Evolutionary conservation across 2,888 invertebrate genomes (phyloP).

Genomic region (Molanna angustata): DNA sequence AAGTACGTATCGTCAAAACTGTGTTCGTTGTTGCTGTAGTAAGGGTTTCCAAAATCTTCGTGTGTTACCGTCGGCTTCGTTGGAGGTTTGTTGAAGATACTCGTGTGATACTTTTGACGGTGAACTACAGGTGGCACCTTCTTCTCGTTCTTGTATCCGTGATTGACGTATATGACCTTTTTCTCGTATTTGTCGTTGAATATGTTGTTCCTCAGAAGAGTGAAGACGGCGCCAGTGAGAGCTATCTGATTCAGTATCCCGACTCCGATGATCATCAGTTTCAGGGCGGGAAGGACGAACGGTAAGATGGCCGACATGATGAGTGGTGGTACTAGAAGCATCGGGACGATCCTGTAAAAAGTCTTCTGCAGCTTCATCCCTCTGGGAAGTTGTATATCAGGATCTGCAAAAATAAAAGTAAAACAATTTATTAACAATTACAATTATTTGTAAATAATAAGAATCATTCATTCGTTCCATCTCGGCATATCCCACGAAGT

Average conservation of each 20-base stretch:
- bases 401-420: conserved; percentile 25
- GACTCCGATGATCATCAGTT: conserved; percentile 61
- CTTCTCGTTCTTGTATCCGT: conserved; percentile 54
- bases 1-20: too few relatives aligned
- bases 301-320: conserved; percentile 65
- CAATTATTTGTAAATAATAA: too few relatives aligned
- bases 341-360: conserved; percentile 50
- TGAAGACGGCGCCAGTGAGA: conserved; percentile 58
- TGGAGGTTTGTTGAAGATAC: too few relatives aligned
- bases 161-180: conserved; percentile 57
- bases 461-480: too few relatives aligned
- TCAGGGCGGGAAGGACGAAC: conserved; percentile 64
- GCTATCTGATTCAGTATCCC: conserved; percentile 67
- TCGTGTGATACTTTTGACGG: too few relatives aligned
- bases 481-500: too few relatives aligned
- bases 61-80: too few relatives aligned
- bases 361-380: conserved; percentile 40
- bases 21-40: too few relatives aligned
- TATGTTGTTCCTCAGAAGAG: conserved; percentile 57
- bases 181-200: conserved; percentile 54
- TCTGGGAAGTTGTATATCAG: conserved; percentile 20
- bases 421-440: conserved; percentile 4
- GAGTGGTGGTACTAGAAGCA: conserved; percentile 60
- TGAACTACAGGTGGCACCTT: conserved; percentile 28
- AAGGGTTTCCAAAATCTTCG: too few relatives aligned